Base-by-base conservation (phyloP, 2,113 vertebrate genomes). In the Pyrgilauda ruficollis region DNA sequence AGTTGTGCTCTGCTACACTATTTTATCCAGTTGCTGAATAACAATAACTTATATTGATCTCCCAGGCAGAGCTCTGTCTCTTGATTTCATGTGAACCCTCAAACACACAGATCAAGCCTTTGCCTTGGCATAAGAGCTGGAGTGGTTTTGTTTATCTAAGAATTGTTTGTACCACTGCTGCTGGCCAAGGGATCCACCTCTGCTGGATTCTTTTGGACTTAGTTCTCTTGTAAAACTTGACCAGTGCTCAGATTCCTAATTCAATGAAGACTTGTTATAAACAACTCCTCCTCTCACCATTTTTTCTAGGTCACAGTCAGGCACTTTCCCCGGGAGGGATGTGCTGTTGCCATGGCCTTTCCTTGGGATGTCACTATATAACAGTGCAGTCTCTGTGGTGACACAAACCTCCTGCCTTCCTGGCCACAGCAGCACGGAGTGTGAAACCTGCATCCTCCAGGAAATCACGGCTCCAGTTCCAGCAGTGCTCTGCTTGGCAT, bases 391-490 rank as follows among this genome's bases (percentile, higher is more conserved):
- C 44, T 63, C 77, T 6, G 66, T 0, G 0, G 58, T 68, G 91
- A 81, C 22, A 3, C 58, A 70, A 88, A 50, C 28, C 50, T 83
- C 81, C 44, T 2, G 9, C 77, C 50, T 66, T 93, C 90, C 95
- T 22, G 1, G 31, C 59, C 80, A 15, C 81, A 91, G 89, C 89
- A 68, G 30, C 30, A 90, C 79, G 70, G 79, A 35, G 68, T 91
- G 94, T 68, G 93, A 95, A 93, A 95, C 21, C 27, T 68, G 81
- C 72, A 93, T 53, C 73, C 89, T 78, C 76, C 41, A 27, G 77
- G 43, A 87, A 73, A 79, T 37, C 62, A 35, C 18, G 27, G 28
- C 18, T 79, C 70, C 59, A 87, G 73, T 28, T 28, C 82, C 13
- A 67, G 87, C 15, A 53, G 46, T 49, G 28, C 15, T 83, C 46